phyloP scores from a whole-genome alignment of 2,888 invertebrate genomes.

The Andrena dorsata region DNA sequence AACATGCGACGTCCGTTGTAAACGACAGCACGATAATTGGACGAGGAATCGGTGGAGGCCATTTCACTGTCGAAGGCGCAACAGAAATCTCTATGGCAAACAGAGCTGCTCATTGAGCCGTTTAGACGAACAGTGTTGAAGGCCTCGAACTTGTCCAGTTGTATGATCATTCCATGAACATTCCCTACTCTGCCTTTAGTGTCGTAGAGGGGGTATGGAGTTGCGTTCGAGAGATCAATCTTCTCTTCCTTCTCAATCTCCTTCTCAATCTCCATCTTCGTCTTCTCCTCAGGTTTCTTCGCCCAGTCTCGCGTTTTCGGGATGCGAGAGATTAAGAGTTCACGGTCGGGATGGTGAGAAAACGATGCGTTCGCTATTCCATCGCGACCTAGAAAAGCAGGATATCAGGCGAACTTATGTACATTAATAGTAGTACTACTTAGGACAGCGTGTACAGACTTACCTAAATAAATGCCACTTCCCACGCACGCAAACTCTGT shows the following conservation, averaged over 20 bases:
- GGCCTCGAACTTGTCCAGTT: constrained; percentile 18
- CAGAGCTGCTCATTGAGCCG: not conserved
- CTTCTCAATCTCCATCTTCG: not conserved
- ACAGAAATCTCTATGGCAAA: constrained; percentile 73
- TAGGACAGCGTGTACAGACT: not conserved
- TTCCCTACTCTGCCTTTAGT: rapidly evolving
- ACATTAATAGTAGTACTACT: no score
- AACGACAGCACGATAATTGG: constrained; percentile 78
- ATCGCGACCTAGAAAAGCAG: constrained; percentile 72
- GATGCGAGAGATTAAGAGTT: constrained; percentile 71
- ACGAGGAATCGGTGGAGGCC: constrained; percentile 47
- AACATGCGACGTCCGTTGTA: constrained; percentile 77
- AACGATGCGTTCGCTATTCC: constrained; percentile 75
- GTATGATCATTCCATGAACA: not conserved
- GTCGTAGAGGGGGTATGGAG: not conserved
- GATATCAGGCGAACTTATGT: not conserved
- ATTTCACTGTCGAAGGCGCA: constrained; percentile 73
- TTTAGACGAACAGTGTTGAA: constrained; percentile 32
- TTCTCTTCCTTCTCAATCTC: no score
- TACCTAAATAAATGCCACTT: constrained; percentile 86
- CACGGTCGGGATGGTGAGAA: constrained; percentile 30
- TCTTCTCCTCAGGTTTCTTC: constrained; percentile 10
- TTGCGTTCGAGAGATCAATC: rapidly evolving
- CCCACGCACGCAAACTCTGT: constrained; percentile 83
- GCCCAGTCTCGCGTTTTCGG: constrained; percentile 63